These are phyloP conservation scores for Adelognathus sp. DNA, from an alignment of 2,888 invertebrate species.

Conservation along the genomic window DNA sequence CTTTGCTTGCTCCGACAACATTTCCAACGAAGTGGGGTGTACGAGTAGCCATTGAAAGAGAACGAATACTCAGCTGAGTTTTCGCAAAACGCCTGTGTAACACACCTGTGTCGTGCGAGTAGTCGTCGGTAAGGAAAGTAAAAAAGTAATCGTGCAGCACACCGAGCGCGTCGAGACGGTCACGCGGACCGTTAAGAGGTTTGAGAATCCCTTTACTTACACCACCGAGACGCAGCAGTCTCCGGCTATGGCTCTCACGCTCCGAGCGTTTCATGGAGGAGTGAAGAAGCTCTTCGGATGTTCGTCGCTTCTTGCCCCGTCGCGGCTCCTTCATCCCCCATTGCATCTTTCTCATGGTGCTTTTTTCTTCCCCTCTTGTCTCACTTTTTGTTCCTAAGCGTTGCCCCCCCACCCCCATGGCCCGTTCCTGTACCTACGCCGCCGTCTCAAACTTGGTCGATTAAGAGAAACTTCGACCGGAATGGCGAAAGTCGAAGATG, in stretches of 20 bases:
- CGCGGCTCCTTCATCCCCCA: background rate
- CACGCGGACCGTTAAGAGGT: slow-evolving; percentile 50
- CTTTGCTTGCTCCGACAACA: too few species aligned
- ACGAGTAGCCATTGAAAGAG: too few species aligned
- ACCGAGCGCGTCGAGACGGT: slow-evolving; percentile 22
- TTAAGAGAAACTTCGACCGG: slow-evolving; percentile 61
- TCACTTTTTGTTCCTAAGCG: slow-evolving; percentile 24
- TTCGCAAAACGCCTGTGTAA: slow-evolving; percentile 5
- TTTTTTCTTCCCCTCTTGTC: slow-evolving; percentile 33
- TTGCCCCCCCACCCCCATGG: too few species aligned
- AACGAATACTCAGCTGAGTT: slow-evolving; percentile 5
- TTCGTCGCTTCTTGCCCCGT: slow-evolving; percentile 3
- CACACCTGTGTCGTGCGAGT: slow-evolving; percentile 19
- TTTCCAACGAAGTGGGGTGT: too few species aligned
- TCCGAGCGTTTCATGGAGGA: background rate
- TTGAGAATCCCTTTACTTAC: slow-evolving; percentile 49
- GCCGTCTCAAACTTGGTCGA: slow-evolving; percentile 62
- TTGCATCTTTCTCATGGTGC: background rate
- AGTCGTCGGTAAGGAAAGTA: too few species aligned
- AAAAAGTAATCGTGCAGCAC: slow-evolving; percentile 31
- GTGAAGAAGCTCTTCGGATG: slow-evolving; percentile 15
- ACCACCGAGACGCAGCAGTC: slow-evolving; percentile 31
- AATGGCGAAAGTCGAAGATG: slow-evolving; percentile 45
- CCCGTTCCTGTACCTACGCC: background rate
- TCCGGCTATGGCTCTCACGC: slow-evolving; percentile 2